phyloP scores from a whole-genome alignment of 2,113 vertebrate species.

The Gallinago undulata region DNA sequence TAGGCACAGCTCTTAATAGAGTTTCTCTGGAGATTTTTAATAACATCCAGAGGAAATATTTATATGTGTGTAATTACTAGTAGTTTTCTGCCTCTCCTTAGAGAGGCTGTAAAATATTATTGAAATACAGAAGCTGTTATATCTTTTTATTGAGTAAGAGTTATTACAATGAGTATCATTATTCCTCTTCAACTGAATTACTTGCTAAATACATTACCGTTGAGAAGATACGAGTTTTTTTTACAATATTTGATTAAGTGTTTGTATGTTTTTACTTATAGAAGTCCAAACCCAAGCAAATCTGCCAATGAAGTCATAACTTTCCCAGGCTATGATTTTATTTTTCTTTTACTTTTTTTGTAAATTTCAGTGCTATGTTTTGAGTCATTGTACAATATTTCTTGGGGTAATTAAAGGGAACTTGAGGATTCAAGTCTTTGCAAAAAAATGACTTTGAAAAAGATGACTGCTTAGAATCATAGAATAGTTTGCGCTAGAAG shows the following conservation, averaged over 20 bases:
- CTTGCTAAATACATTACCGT: neutral
- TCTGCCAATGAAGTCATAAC: neutral
- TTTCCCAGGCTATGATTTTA: neutral
- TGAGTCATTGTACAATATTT: neutral
- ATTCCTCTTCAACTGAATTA: neutral
- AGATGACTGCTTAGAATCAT: neutral
- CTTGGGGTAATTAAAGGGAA: neutral
- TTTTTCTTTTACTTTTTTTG: neutral
- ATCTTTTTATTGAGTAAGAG: neutral
- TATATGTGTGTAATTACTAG: constrained; percentile 8
- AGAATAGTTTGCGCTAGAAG: neutral
- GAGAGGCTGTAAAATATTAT: neutral
- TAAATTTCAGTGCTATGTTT: neutral
- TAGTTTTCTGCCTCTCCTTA: constrained; percentile 24
- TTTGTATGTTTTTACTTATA: neutral
- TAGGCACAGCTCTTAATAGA: neutral
- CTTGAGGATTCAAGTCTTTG: neutral
- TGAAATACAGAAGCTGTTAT: neutral
- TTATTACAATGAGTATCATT: neutral
- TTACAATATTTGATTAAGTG: neutral
- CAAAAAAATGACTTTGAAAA: neutral
- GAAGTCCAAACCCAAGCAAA: neutral
- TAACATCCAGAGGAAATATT: constrained; percentile 22
- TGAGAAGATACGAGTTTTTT: neutral
- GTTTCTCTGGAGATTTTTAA: constrained; percentile 9